phyloP scores from a whole-genome alignment of 2,888 invertebrate genomes.

The Caenorhabditis angaria region DNA sequence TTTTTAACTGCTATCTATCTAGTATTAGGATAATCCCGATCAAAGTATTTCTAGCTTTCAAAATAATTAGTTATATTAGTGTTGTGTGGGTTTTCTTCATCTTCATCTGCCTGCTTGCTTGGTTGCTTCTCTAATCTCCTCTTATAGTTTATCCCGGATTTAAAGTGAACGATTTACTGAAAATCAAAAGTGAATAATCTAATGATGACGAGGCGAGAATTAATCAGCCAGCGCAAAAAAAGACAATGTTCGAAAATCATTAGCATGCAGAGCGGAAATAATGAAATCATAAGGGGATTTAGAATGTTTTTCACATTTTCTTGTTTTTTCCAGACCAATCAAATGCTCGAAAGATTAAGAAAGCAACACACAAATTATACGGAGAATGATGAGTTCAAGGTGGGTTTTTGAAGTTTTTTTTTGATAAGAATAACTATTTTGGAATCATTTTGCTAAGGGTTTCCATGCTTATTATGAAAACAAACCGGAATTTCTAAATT shows the following conservation, averaged over 20 bases:
- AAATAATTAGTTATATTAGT: background rate
- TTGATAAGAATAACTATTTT: no score
- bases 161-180: no score
- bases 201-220: no score
- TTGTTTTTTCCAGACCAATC: background rate
- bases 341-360: background rate
- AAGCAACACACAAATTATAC: background rate
- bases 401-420: background rate
- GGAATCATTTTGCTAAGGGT: no score
- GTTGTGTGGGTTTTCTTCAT: background rate
- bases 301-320: no score
- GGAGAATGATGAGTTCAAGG: background rate
- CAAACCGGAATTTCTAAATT: no score
- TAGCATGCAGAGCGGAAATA: no score
- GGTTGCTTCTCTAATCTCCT: no score
- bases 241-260: no score
- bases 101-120: background rate
- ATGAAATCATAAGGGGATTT: no score
- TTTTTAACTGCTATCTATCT: background rate
- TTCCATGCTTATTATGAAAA: no score
- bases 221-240: background rate
- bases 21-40: background rate
- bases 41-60: background rate
- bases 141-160: background rate
- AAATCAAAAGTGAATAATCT: no score